Base-by-base conservation (phyloP, 2,888 invertebrate genomes). In the Macrosiphum euphorbiae region DNA sequence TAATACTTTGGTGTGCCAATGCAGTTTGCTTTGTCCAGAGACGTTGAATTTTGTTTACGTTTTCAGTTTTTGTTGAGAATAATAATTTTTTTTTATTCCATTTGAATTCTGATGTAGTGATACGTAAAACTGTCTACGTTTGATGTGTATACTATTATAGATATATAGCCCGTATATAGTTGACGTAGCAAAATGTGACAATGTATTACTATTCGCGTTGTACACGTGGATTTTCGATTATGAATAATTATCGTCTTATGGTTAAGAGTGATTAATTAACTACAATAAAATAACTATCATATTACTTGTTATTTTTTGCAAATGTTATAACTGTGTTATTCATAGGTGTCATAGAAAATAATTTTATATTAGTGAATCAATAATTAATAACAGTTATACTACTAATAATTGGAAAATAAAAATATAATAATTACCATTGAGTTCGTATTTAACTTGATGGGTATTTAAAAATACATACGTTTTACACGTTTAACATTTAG, bases 81-180 rank as follows among this genome's bases (percentile, higher is more conserved):
- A 52, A 47, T 44, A 50, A 78, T 78, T 20, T 20, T 67, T 90
- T 90, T 90, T 90, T 90, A 26, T 52, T 41, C 28, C 28, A 86
- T 86, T 47, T 67, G 67, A 20, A 26, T 35, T 35, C 52, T 35
- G 78, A 90, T 35, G 47, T 35, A 50, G 78, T 86, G 61, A 67
- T 61, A 87, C 50, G 47, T 61, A 61, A 87, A 92, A 92, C 87
- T 61, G 87, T 85, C 61, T 92, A 67, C 92, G 92, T 87, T 92
- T 26, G 44, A 26, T 87, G 16, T 55, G 7, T 91, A 91, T 78
- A 41, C 41, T 52, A 41, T 28, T 58, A 61, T 61, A 67, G 20
- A 67, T 67, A 26, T 86, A 91, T 24, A 47, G 35, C 35, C 78
- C 35, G 78, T 78, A 78, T 35, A 78, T 78, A 78, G 78, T 41